These are phyloP conservation scores for Bombyx mori DNA, from an alignment of 1,140 invertebrate genomes.

Conservation along the genomic window ASM3026992v2 NC_085116.1:6811001-6811500, in stretches of 20 bases:
- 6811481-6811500: not conserved
- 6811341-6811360: no score
- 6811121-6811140: constrained; percentile 65
- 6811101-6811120: constrained; percentile 37
- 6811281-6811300: constrained; percentile 9
- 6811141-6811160: constrained; percentile 32
- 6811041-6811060: constrained; percentile 3
- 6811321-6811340: no score
- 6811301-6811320: no score
- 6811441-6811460: constrained; percentile 2
- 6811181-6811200: constrained; percentile 1
- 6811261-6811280: constrained; percentile 1
- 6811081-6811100: constrained; percentile 32
- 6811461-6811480: constrained; percentile 6
- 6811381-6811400: no score
- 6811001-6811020: constrained; percentile 13
- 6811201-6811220: no score
- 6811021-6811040: constrained; percentile 17
- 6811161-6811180: constrained; percentile 24
- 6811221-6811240: no score
- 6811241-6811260: not conserved
- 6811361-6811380: no score
- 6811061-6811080: constrained; percentile 22
- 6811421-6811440: no score
- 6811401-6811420: no score